These are phyloP conservation scores for Eulemur coronatus DNA, from an alignment of 2,797 vertebrate genomes.

Conservation along the genomic window DNA sequence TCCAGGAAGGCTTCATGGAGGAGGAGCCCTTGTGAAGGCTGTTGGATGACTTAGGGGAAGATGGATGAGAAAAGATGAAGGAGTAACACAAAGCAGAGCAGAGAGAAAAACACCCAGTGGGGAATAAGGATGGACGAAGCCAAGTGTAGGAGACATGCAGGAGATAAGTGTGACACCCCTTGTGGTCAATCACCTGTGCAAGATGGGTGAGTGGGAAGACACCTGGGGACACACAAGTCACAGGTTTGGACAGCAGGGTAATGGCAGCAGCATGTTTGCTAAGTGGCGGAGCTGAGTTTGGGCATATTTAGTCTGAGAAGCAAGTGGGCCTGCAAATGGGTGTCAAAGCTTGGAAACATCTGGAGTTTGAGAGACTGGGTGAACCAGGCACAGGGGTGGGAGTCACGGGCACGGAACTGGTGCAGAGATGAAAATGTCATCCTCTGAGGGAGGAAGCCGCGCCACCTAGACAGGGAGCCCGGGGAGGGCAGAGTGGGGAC, in stretches of 20 bases:
- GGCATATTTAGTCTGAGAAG: not conserved
- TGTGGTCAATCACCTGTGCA: rapidly evolving
- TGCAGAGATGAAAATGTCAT: not conserved
- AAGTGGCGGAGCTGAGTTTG: not conserved
- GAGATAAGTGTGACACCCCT: no score
- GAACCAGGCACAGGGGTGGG: not conserved
- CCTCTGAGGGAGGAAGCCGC: not conserved
- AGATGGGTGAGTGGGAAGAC: not conserved
- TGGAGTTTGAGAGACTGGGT: not conserved
- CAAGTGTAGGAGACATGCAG: not conserved
- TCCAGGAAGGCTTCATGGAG: not conserved
- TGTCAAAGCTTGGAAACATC: not conserved
- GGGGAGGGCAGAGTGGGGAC: not conserved
- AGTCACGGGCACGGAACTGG: not conserved
- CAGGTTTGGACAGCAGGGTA: not conserved
- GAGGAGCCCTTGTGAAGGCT: not conserved
- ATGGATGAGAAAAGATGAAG: not conserved
- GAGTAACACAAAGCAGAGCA: no score
- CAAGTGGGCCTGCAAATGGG: rapidly evolving
- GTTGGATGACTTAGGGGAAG: not conserved
- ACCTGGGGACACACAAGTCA: rapidly evolving
- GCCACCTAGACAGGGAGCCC: rapidly evolving
- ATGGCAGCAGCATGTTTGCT: not conserved
- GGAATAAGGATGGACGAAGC: not conserved
- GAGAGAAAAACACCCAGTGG: rapidly evolving